Conservation (phyloP, 2,797 vertebrate species). For the Sebastolobus alascanus region DNA sequence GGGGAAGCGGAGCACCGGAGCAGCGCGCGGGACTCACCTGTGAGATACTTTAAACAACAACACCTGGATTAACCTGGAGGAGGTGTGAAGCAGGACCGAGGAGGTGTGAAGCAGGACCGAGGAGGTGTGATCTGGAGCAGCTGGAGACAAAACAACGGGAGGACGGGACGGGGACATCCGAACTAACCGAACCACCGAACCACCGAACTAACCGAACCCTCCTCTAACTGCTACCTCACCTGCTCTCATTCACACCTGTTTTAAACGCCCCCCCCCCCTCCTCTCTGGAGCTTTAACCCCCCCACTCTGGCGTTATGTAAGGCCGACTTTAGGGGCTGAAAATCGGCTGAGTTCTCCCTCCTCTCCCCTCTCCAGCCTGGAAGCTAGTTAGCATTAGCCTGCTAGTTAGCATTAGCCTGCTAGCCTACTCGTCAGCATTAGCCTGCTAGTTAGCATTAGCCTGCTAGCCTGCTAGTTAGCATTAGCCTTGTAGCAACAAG, state of each 20-base stretch:
- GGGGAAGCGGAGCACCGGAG: too few relatives aligned
- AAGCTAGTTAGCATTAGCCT: not conserved
- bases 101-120: not conserved
- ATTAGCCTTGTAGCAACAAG: conserved; percentile 63
- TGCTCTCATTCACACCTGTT: not conserved
- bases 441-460: conserved; percentile 70
- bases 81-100: not conserved
- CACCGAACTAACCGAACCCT: not conserved
- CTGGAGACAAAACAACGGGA: conserved; percentile 70
- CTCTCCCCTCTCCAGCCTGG: conserved; percentile 16
- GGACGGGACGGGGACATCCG: conserved; percentile 53
- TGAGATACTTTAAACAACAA: not conserved
- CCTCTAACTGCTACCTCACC: not conserved
- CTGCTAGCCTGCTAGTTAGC: conserved; percentile 18
- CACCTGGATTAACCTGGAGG: not conserved
- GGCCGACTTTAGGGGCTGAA: conserved; percentile 33
- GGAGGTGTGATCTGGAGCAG: conserved; percentile 11
- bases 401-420: conserved; percentile 71
- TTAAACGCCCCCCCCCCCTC: not conserved
- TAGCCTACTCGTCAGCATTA: conserved; percentile 9
- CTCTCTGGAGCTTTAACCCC: not conserved
- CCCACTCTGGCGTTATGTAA: not conserved
- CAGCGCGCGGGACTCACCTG: conserved; percentile 24
- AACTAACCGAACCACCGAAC: not conserved
- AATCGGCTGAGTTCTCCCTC: conserved; percentile 42